Evolutionary conservation across 2,113 vertebrate genomes (phyloP).

Genomic region (Anoplopoma fimbria): DNA sequence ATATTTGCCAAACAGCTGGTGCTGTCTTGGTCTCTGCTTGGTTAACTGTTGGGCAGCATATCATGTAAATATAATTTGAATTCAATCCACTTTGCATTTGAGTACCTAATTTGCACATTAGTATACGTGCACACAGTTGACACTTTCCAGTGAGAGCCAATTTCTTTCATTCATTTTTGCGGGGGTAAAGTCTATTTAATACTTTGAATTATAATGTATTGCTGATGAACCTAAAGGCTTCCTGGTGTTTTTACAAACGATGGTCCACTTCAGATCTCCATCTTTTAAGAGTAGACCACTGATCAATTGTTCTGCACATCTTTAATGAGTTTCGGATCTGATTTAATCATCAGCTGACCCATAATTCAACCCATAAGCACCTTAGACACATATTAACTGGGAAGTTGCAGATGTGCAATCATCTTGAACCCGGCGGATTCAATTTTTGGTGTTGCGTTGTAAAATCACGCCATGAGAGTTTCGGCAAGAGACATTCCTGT

Average conservation of each 20-base stretch:
- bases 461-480: conserved; percentile 24
- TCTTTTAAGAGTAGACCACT: not conserved
- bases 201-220: not conserved
- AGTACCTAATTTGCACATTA: not conserved
- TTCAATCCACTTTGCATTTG: not conserved
- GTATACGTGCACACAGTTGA: not conserved
- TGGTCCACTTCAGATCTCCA: not conserved
- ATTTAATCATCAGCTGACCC: not conserved
- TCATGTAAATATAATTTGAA: not conserved
- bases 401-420: conserved; percentile 41
- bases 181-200: not conserved
- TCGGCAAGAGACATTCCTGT: conserved; percentile 48
- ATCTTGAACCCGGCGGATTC: conserved; percentile 14
- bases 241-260: not conserved
- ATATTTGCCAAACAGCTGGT: not conserved
- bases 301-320: not conserved
- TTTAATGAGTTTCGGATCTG: not conserved
- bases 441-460: conserved; percentile 35
- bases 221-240: not conserved
- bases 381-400: not conserved
- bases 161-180: not conserved
- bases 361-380: not conserved
- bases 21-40: not conserved
- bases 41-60: not conserved
- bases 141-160: not conserved